Conservation (phyloP, 2,888 invertebrate species). For the Cyaniris semiargus region DNA sequence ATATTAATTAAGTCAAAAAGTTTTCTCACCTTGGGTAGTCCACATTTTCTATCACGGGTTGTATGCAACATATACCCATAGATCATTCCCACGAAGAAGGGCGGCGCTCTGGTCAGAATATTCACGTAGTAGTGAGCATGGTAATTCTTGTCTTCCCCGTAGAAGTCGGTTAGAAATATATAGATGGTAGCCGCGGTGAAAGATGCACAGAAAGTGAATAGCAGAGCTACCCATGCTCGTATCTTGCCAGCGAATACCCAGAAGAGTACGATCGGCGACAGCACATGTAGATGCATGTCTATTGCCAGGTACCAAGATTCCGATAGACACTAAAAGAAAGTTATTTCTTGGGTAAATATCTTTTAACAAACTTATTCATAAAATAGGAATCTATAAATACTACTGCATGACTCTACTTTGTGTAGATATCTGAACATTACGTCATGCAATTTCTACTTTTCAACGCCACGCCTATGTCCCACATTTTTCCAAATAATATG, state of each 20-base stretch:
- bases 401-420: too few species aligned
- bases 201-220: conserved; percentile 34
- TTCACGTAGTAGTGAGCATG: conserved; percentile 55
- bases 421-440: too few species aligned
- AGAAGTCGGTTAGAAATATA: conserved; percentile 35
- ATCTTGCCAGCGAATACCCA: conserved; percentile 43
- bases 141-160: conserved; percentile 35
- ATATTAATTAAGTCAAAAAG: not conserved
- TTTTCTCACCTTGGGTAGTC: conserved; percentile 44
- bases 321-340: conserved; percentile 44
- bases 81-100: conserved; percentile 52
- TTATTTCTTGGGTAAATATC: not conserved
- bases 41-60: conserved; percentile 48
- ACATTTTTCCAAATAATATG: too few species aligned
- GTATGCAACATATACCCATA: conserved; percentile 62
- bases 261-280: conserved; percentile 46
- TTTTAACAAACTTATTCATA: too few species aligned
- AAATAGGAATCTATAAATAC: too few species aligned
- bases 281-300: conserved; percentile 46
- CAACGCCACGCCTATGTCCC: too few species aligned
- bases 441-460: too few species aligned
- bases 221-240: conserved; percentile 41
- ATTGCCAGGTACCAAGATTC: conserved; percentile 46
- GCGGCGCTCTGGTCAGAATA: conserved; percentile 54
- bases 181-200: conserved; percentile 46